Evolutionary conservation across 1,140 invertebrate genomes (phyloP).

Genomic region (Trichonephila clavipes): DNA sequence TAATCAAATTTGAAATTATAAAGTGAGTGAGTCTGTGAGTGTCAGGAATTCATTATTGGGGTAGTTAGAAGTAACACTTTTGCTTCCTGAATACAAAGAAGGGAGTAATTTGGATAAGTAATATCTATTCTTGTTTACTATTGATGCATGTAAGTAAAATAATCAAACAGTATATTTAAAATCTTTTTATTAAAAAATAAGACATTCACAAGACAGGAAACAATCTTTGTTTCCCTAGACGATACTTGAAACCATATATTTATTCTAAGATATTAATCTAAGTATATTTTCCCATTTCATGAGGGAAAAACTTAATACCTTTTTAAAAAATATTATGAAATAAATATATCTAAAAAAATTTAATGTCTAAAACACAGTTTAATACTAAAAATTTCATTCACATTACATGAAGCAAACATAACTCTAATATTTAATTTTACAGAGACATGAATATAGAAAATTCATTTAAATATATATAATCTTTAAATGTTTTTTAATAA

Average conservation of each 20-base stretch:
- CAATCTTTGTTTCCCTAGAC: background rate
- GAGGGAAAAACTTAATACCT: background rate
- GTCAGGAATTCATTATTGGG: too few species aligned
- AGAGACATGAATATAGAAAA: background rate
- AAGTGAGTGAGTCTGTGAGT: too few species aligned
- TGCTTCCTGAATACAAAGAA: too few species aligned
- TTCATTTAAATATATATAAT: background rate
- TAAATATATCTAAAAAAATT: background rate
- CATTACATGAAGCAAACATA: background rate
- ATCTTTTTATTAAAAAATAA: background rate
- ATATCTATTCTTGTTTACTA: background rate
- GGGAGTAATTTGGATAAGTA: too few species aligned
- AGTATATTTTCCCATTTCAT: background rate
- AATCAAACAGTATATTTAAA: background rate
- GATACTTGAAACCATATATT: constrained; percentile 5
- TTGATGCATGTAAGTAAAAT: background rate
- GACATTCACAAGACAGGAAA: background rate
- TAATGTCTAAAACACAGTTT: too few species aligned
- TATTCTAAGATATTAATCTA: constrained; percentile 22
- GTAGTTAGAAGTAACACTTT: too few species aligned
- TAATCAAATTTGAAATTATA: too few species aligned
- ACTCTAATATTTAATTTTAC: background rate
- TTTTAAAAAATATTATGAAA: constrained; percentile 13
- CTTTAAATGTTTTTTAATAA: too few species aligned
- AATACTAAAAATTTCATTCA: background rate